Percentiles rank a stretch among this genome's conserved stretches.
phyloP scores from a whole-genome alignment of 2,888 invertebrate species.

The Ommatoiulus sabulosus region DNA sequence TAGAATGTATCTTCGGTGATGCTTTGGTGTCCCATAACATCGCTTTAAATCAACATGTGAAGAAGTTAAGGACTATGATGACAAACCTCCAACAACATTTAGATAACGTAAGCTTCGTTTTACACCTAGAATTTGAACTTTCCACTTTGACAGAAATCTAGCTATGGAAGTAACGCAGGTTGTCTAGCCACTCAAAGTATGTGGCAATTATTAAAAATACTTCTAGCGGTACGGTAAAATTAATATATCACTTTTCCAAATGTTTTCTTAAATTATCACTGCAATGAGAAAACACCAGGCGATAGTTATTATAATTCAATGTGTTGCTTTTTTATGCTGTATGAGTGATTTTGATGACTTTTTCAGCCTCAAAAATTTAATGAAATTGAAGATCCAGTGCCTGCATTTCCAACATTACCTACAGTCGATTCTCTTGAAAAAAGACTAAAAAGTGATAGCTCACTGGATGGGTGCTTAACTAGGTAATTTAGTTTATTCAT shows the following conservation, averaged over 20 bases:
- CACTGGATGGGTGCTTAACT: conserved; percentile 25
- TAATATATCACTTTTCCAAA: too few relatives aligned
- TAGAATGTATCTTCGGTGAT: conserved; percentile 53
- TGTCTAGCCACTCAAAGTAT: too few relatives aligned
- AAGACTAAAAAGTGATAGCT: not conserved
- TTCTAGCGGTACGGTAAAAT: too few relatives aligned
- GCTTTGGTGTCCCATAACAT: conserved; percentile 51
- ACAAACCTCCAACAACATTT: conserved; percentile 49
- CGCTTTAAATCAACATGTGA: conserved; percentile 53
- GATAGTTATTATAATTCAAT: too few relatives aligned
- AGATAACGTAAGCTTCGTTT: conserved; percentile 35
- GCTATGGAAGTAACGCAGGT: too few relatives aligned
- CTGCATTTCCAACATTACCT: conserved; percentile 37
- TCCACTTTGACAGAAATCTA: too few relatives aligned
- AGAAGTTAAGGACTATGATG: conserved; percentile 52
- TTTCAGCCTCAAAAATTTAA: conserved; percentile 48
- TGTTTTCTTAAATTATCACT: too few relatives aligned
- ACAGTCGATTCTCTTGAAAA: conserved; percentile 14
- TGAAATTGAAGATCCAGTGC: conserved; percentile 45
- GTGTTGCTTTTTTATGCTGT: conserved; percentile 2
- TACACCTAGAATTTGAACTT: too few relatives aligned
- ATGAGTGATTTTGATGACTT: not conserved
- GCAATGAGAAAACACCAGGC: too few relatives aligned
- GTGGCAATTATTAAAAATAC: too few relatives aligned
- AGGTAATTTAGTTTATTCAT: conserved; percentile 25